Conservation (phyloP, 2,888 invertebrate species). For the Dryobotodes eremita region DNA sequence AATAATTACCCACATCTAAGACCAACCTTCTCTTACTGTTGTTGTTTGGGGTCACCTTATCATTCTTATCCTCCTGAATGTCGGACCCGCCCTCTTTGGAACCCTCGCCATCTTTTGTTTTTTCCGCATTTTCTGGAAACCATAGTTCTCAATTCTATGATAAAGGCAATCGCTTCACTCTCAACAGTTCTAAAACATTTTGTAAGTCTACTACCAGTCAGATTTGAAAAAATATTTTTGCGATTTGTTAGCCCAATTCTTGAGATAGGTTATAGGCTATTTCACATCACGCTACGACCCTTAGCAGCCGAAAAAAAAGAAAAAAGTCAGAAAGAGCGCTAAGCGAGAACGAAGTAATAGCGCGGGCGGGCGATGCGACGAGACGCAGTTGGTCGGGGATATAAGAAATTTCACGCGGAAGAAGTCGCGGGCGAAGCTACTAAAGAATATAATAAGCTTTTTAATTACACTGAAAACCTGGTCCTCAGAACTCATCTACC, state of each 20-base stretch:
- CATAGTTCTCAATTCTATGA: background rate
- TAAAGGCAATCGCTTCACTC: background rate
- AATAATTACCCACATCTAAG: conserved; percentile 67
- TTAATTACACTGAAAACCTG: background rate
- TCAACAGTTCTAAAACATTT: conserved; percentile 2
- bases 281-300: background rate
- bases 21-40: conserved; percentile 84
- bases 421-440: background rate
- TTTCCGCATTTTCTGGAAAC: conserved; percentile 78
- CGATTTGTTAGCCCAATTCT: background rate
- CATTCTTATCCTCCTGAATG: conserved; percentile 76
- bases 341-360: background rate
- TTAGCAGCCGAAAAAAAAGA: background rate
- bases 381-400: background rate
- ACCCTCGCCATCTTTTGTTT: conserved; percentile 77
- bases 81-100: conserved; percentile 76
- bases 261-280: background rate
- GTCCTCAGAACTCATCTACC: conserved; percentile 18
- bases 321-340: background rate
- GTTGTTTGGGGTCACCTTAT: conserved; percentile 76
- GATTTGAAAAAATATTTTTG: too few species aligned
- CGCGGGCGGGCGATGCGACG: background rate
- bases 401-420: background rate
- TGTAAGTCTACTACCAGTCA: background rate
- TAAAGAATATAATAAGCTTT: background rate